These are phyloP conservation scores for Melanocharis versteri DNA, from an alignment of 2,113 vertebrate species.

Conservation along the genomic window DNA sequence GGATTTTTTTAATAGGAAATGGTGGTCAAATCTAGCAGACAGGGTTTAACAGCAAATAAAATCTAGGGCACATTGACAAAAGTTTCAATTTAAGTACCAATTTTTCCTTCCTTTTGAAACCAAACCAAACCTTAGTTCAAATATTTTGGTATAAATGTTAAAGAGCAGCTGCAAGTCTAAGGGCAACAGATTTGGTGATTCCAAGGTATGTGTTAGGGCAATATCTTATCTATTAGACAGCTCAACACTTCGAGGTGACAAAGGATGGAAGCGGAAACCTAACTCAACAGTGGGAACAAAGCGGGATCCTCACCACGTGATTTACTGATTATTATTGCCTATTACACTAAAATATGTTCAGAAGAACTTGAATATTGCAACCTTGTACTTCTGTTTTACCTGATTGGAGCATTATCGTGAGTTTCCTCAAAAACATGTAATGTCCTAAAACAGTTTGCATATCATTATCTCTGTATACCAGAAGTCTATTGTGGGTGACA, in stretches of 20 bases:
- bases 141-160: neutral
- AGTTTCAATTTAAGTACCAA: neutral
- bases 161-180: neutral
- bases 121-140: neutral
- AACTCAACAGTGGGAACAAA: neutral
- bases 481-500: neutral
- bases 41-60: neutral
- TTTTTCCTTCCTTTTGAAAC: neutral
- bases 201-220: neutral
- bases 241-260: neutral
- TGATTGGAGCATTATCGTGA: neutral
- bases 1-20: neutral
- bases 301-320: neutral
- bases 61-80: neutral
- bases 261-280: neutral
- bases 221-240: neutral
- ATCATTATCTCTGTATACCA: neutral
- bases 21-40: neutral
- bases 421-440: neutral
- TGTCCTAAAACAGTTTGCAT: neutral
- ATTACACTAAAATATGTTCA: neutral
- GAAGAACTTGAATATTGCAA: neutral
- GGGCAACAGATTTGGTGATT: neutral
- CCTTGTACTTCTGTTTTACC: neutral
- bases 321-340: neutral